Evolutionary conservation across 2,113 vertebrate species (phyloP), one percentile per base, ranked within the genome.

Genomic region (Carassius carassius): DNA sequence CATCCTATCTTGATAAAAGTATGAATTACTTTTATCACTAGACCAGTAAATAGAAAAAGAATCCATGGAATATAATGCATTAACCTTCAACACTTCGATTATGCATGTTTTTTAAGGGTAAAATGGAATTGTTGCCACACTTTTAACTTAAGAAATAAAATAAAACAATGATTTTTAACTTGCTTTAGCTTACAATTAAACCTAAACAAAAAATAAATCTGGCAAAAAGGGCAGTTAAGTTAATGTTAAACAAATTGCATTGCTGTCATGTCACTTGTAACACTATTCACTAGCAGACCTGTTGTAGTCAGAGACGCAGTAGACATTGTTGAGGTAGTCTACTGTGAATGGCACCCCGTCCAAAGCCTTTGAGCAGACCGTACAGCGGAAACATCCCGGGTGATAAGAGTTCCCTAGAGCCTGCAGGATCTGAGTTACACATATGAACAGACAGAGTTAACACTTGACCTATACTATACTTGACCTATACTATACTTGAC

Each of bases 251-350:
- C 49, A 25, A 32, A 54, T 29, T 54, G 13, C 12, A 14, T 2
- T 12, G 69, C 21, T 2, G 32, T 32, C 32, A 37, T 25, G n/a
- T 63, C 2, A 14, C 73, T 77, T 19, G 17, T 77, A 35, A 21
- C 49, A 25, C 29, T 12, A 23, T 32, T 78, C 54, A 78, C n/a
- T 23, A 47, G 23, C 92, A 91, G 85, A 95, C 96, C 95, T 96
- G 93, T 97, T 96, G 91, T 97, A 97, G 92, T 97, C 96, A 0
- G 94, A 92, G 13, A 97, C 96, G 23, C 96, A 97, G 93, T 96
- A 97, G 91, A 97, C 94, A 85, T 95, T 95, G 93, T 96, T 96
- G 90, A 95, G 94, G 79, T 96, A 96, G 93, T 97, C 96, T 89
- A 97, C 96, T 0, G 96, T 97, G 90, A 97, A 97, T 13, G 96